Evolutionary conservation across 2,888 invertebrate genomes (phyloP), one percentile per base, ranked within the genome.

Genomic region (Trisateles emortualis): DNA sequence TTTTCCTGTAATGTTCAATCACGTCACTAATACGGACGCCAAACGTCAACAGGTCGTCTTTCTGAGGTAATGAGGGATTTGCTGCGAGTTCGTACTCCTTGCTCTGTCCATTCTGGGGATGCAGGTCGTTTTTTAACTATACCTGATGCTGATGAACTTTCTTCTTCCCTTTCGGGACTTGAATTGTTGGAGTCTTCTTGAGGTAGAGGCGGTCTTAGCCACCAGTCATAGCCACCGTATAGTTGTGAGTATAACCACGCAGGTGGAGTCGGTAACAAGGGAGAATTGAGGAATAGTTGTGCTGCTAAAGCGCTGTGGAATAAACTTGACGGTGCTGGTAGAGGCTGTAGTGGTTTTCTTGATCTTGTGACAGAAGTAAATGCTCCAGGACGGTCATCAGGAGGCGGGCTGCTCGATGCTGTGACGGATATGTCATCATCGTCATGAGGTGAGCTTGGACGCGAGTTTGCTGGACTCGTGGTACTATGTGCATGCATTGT

Each of bases 191-290:
- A 87, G 52, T 92, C 92, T 66, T 92, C 92, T 76, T 87, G 90
- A 9, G 84, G 81, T 0, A 80, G 83, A 0, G 87, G 90, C 10
- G 92, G 92, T 78, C 92, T 68, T 0, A 96, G 91, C 96, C 96
- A 96, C 90, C 95, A 95, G 57, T 96, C 96, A 67, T 95, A 95
- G 52, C 94, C 94, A 24, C 95, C 95, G 77, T 96, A 96, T 0
- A 96, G 88, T 74, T 96, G 96, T 0, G 96, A 96, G 75, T 96
- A 96, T 3, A 96, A 84, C 96, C 96, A 96, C 57, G 96, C 96
- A 30, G 95, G 95, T 4, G 96, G 96, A 0, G 96, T 96, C 0
- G 96, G 96, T 58, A 96, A 84, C 10, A 96, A 87, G 0, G 96
- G 96, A 3, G 96, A 94, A 76, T 96, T 96, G 30, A 96, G 91